phyloP scores from a whole-genome alignment of 2,797 vertebrate genomes.

The Podarcis lilfordi region DNA sequence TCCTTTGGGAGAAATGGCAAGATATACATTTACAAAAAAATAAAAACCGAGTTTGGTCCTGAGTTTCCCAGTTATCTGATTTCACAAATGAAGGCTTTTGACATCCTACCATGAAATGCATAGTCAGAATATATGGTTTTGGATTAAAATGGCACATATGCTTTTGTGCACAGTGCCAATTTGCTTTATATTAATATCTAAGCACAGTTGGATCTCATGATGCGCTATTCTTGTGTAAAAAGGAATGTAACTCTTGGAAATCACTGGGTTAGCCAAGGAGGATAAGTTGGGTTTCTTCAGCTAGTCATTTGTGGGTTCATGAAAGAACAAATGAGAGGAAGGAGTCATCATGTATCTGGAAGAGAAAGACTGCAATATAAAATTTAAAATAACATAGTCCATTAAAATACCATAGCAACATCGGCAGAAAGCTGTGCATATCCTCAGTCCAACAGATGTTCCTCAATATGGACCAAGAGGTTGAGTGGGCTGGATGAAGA shows the following conservation, averaged over 20 bases:
- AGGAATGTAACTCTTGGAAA: conserved; percentile 53
- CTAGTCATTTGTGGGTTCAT: conserved; percentile 77
- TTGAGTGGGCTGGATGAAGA: conserved; percentile 1
- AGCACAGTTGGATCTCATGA: conserved; percentile 52
- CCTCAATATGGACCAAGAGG: conserved; percentile 48
- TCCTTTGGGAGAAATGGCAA: too few relatives aligned
- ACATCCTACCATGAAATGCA: not conserved
- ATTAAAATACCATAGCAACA: not conserved
- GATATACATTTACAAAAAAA: too few relatives aligned
- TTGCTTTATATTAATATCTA: conserved; percentile 55
- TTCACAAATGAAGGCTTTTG: conserved; percentile 7
- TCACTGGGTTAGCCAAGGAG: conserved; percentile 42
- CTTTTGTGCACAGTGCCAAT: not conserved
- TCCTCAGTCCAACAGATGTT: conserved; percentile 57
- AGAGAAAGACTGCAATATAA: conserved; percentile 63
- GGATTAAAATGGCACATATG: not conserved
- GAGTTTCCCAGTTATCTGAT: not conserved
- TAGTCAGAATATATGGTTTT: not conserved
- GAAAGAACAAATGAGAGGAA: conserved; percentile 64
- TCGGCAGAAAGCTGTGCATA: conserved; percentile 50
- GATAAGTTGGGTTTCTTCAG: conserved; percentile 72
- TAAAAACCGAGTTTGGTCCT: not conserved
- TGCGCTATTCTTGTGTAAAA: conserved; percentile 67
- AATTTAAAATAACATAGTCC: conserved; percentile 57
- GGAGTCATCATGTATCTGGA: conserved; percentile 56